Base-by-base conservation (phyloP, 2,113 vertebrate species). In the Bujurquina vittata region DNA sequence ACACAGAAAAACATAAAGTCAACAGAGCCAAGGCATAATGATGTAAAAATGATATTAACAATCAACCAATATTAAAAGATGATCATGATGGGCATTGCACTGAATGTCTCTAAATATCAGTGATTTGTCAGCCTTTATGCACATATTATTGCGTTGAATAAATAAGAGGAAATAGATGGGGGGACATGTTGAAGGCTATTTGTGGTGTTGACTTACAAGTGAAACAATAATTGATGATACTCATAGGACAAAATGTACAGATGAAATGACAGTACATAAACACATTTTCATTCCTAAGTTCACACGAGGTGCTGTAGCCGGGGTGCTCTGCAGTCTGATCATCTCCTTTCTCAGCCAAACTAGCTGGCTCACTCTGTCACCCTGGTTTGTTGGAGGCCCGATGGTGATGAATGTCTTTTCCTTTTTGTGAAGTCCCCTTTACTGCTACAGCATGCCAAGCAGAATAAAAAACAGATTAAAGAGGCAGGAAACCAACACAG, bases 401-500 rank as follows among this genome's bases (percentile, higher is more conserved):
- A 89, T 87, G 92, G 91, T 94, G 93, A 95, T 94, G 87, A 93
- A 95, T 95, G 95, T 93, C 87, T 95, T 94, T 93, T 90, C 81
- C 86, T 84, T 93, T 94, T 90, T 92, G 92, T 86, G 86, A 90
- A 93, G 90, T 89, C 90, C 91, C 84, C 92, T 90, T 87, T 90
- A 93, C 89, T 89, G 92, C 92, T 90, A 78, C 84, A 90, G 89
- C 91, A 88, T 92, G 87, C 93, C 92, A 93, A 92, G 91, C 92
- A 86, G 94, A 95, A 94, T 95, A 93, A 95, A 93, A 96, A 95
- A 93, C 95, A 95, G 93, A 95, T 95, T 94, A 94, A 92, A 92
- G 92, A 92, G 90, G 92, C 92, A 94, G 88, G 88, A 94, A 93
- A 93, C 84, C 86, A 85, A 92, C 87, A 91, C 88, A 87, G 92